These are phyloP conservation scores for Zygaena filipendulae DNA, from an alignment of 2,888 invertebrate genomes.

Conservation along the genomic window DNA sequence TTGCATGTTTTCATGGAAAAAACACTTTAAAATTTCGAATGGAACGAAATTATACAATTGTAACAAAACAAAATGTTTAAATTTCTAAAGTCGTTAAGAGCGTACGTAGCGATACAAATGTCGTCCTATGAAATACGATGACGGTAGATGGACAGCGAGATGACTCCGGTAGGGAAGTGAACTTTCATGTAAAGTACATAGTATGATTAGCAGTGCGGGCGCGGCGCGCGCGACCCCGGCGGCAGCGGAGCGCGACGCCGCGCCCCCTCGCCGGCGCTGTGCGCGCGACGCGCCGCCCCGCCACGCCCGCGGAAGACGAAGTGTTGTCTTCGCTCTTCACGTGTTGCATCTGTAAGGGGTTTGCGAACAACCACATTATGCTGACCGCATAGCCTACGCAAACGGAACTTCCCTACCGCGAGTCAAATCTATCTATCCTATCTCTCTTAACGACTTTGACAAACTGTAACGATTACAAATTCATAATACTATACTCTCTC, in stretches of 20 bases:
- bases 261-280: constrained; percentile 19
- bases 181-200: constrained; percentile 33
- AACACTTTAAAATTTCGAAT: no score
- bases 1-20: no score
- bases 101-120: no score
- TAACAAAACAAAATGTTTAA: no score
- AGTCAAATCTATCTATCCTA: constrained; percentile 54
- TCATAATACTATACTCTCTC: no score
- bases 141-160: constrained; percentile 23
- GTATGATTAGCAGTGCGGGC: constrained; percentile 30
- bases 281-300: constrained; percentile 19
- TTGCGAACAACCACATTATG: constrained; percentile 68
- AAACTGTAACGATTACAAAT: no score
- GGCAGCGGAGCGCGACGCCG: constrained; percentile 13
- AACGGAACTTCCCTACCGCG: constrained; percentile 53
- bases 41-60: no score
- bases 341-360: constrained; percentile 64
- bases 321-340: constrained; percentile 31
- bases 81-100: constrained; percentile 56
- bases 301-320: constrained; percentile 6
- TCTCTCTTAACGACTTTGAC: constrained; percentile 49
- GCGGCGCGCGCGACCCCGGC: constrained; percentile 19
- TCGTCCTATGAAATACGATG: constrained; percentile 4
- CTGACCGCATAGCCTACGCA: constrained; percentile 56
- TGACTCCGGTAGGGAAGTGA: constrained; percentile 61